These are phyloP conservation scores for Pelusios castaneus DNA, from an alignment of 2,113 vertebrate species.

Conservation along the genomic window DNA sequence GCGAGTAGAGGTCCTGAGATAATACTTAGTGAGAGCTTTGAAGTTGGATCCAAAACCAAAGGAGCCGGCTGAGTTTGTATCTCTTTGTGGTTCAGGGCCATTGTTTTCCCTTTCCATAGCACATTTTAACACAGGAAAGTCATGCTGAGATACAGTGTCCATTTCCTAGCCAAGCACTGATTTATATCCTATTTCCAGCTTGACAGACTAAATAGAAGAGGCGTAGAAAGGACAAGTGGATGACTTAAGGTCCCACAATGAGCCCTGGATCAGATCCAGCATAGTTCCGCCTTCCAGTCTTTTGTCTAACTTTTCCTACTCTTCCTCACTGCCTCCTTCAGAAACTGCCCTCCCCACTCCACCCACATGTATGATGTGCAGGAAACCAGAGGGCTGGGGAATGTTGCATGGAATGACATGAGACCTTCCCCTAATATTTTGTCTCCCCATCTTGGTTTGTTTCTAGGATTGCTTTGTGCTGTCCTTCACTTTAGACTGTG, in stretches of 20 bases:
- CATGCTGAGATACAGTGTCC: background rate
- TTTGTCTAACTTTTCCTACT: background rate
- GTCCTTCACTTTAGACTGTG: background rate
- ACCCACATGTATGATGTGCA: background rate
- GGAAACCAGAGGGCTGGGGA: background rate
- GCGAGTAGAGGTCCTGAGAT: background rate
- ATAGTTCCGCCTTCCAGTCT: background rate
- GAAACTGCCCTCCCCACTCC: background rate
- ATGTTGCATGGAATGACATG: background rate
- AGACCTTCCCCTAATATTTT: background rate
- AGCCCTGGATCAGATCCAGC: background rate
- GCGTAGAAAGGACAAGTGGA: background rate
- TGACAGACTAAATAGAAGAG: background rate
- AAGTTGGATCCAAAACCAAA: conserved; percentile 9
- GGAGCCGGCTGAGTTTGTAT: background rate
- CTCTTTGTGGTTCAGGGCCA: background rate
- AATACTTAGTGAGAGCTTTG: background rate
- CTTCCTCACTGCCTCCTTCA: background rate
- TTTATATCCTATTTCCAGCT: conserved; percentile 29
- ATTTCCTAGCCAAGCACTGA: background rate
- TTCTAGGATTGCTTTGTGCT: background rate
- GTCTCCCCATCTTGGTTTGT: background rate
- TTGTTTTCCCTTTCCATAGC: background rate
- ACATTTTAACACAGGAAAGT: background rate
- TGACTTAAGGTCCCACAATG: background rate